Base-by-base conservation (phyloP, 2,797 vertebrate genomes). In the Megaceryle alcyon region DNA sequence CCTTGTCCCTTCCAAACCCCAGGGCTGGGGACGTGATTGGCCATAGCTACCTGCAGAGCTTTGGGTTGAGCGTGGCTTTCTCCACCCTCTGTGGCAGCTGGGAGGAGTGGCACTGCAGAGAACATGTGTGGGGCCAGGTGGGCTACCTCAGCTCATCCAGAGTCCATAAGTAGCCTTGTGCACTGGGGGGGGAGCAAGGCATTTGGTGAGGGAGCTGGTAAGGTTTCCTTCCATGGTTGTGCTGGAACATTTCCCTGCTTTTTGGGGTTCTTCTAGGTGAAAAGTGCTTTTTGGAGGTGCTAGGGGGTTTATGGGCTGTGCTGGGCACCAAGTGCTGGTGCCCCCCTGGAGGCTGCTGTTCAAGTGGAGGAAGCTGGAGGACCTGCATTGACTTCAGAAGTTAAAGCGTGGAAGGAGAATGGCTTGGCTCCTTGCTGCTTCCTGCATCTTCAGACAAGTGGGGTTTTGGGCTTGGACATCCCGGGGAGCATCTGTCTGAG, bases 11-110 rank as follows among this genome's bases (percentile, higher is more conserved):
- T 12, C 31, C 3, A 0, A 8, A 8, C 39, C 12, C 0, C 0
- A 0, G 31, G 5, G 2, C 3, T 1, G 14, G 23, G 26, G 14
- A 1, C 0, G 0, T 0, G 6, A 21, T 35, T 0, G 2, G 20
- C 31, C 0, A 1, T 12, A 39, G 33, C 33, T 15, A 13, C 1
- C 31, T n/a, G 18, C 31, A 56, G 31, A 12, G 54, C 22, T 43
- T 23, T 8, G 51, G 20, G 14, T 39, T 39, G 46, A 16, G 39
- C 23, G 7, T 13, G 49, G 11, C 5, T 53, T 59, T 53, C 8
- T 72, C 5, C 8, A 3, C 14, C 8, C 5, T 26, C 9, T 1
- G 0, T 19, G 22, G 26, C 9, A 2, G 5, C 15, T 14, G 15
- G 44, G 43, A 25, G 8, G 28, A 44, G 39, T 9, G 12, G 18